Percentiles rank a stretch among this genome's conserved stretches.
Conservation (phyloP, 1,140 invertebrate genomes). For the Macrocentrus cingulum region DNA sequence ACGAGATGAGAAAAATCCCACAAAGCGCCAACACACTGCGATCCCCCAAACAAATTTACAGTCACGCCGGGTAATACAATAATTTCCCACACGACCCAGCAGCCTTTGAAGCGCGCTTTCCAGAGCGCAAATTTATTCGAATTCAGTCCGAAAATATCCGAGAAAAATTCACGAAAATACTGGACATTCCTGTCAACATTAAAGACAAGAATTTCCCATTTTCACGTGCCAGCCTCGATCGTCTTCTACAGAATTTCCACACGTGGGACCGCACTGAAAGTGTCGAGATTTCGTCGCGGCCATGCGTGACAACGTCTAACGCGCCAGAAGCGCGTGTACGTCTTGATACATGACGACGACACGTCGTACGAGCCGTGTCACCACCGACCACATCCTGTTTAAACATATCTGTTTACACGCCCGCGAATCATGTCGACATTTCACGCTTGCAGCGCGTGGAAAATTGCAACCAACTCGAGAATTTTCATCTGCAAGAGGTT, state of each 20-base stretch:
- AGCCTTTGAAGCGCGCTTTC: no score
- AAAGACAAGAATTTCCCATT: constrained; percentile 23
- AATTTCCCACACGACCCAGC: no score
- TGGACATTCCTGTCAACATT: constrained; percentile 7
- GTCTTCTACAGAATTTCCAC: not conserved
- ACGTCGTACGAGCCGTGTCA: constrained; percentile 44
- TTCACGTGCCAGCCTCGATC: not conserved
- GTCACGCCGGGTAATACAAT: no score
- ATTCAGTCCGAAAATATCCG: no score
- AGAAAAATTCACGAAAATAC: constrained; percentile 17
- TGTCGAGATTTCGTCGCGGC: constrained; percentile 23
- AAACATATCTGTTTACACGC: constrained; percentile 57
- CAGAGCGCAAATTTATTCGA: no score
- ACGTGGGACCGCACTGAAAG: constrained; percentile 28
- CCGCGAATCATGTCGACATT: constrained; percentile 50
- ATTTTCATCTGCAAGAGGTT: constrained; percentile 26
- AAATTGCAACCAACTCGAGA: no score
- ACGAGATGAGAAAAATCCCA: no score
- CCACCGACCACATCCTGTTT: constrained; percentile 47
- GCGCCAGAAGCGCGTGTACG: constrained; percentile 33
- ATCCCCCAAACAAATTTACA: no score
- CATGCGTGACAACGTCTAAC: constrained; percentile 11
- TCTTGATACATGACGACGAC: constrained; percentile 52
- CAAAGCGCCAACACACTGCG: no score
- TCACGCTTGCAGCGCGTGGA: constrained; percentile 27